These are phyloP conservation scores for Enteromius mattozi DNA, from an alignment of 2,797 vertebrate species.

Conservation along the genomic window DNA sequence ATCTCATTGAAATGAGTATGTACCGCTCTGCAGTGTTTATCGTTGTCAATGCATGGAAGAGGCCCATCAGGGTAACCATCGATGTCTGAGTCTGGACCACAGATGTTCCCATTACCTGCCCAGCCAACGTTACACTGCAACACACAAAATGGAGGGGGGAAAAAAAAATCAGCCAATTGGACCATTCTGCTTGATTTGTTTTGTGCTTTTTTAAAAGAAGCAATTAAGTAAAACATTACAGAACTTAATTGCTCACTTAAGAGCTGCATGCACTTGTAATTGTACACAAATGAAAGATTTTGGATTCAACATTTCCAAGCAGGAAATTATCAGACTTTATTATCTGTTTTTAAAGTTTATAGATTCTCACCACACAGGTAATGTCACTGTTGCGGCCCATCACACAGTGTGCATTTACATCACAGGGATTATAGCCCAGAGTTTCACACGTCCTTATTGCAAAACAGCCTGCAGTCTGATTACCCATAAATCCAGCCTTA, in stretches of 20 bases:
- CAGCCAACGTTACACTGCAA: constrained; percentile 85
- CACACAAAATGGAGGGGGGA: neutral
- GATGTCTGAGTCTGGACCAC: constrained; percentile 84
- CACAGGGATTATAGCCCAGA: constrained; percentile 80
- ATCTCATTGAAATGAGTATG: neutral
- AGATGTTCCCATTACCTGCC: constrained; percentile 86
- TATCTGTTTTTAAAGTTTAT: neutral
- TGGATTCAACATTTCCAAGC: neutral
- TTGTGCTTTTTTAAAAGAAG: neutral
- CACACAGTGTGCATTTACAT: constrained; percentile 81
- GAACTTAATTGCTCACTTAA: neutral
- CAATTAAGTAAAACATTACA: neutral
- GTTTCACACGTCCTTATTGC: constrained; percentile 76
- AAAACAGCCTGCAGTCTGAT: constrained; percentile 79
- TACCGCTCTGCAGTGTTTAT: constrained; percentile 80
- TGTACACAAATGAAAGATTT: neutral
- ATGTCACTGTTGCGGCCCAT: constrained; percentile 81
- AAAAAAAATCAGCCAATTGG: neutral
- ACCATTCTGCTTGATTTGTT: neutral
- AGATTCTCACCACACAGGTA: constrained; percentile 76
- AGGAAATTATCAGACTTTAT: neutral
- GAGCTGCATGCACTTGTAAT: neutral
- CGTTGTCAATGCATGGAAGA: constrained; percentile 86
- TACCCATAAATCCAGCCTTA: constrained; percentile 82
- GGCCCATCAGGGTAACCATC: constrained; percentile 86